phyloP scores from a whole-genome alignment of 2,113 vertebrate species.

The Sinocyclocheilus grahami region DNA sequence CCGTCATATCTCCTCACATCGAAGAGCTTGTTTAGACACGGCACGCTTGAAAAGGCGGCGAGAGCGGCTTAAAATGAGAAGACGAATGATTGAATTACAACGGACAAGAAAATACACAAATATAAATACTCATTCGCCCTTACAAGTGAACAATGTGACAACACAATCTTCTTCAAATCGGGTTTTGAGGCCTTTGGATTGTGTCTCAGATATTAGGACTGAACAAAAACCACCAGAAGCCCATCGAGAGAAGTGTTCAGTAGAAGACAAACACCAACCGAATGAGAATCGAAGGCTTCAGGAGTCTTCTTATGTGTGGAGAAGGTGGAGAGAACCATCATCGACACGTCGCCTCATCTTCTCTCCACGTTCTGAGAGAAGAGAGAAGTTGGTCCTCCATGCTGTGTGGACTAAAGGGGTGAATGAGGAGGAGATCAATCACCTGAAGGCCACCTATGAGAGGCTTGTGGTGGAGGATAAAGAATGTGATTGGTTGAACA shows the following conservation, averaged over 20 bases:
- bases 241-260: neutral
- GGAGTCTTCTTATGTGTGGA: conserved; percentile 53
- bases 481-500: conserved; percentile 88
- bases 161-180: neutral
- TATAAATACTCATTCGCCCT: neutral
- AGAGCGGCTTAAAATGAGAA: conserved; percentile 71
- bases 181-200: neutral
- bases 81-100: conserved; percentile 40
- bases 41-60: conserved; percentile 74
- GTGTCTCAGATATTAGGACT: neutral
- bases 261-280: conserved; percentile 75
- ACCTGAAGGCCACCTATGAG: conserved; percentile 85
- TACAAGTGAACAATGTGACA: neutral
- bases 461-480: conserved; percentile 84
- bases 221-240: conserved; percentile 13
- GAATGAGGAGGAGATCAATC: conserved; percentile 89
- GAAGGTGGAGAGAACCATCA: conserved; percentile 74
- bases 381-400: conserved; percentile 90
- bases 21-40: conserved; percentile 51
- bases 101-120: conserved; percentile 52
- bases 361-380: conserved; percentile 79
- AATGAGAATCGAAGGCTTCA: conserved; percentile 53
- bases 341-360: conserved; percentile 67
- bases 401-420: conserved; percentile 91
- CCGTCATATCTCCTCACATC: neutral